Conservation (phyloP, 2,888 invertebrate species). For the Junonia oenone region DNA sequence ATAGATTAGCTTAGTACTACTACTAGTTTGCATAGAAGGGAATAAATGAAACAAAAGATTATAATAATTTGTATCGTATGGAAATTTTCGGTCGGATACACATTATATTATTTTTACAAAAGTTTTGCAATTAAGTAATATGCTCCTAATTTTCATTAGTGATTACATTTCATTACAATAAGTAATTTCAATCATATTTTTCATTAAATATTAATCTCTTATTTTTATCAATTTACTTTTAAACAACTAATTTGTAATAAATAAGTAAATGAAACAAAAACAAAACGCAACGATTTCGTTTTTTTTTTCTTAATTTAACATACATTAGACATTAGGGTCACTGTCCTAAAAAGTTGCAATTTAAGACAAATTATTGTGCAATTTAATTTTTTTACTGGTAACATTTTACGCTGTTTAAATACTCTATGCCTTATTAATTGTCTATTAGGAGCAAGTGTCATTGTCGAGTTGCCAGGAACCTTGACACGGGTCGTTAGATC, state of each 20-base stretch:
- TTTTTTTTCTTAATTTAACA: neutral
- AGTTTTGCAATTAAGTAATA: too few relatives aligned
- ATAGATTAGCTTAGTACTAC: too few relatives aligned
- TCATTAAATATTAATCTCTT: too few relatives aligned
- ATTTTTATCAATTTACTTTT: too few relatives aligned
- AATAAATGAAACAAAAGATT: too few relatives aligned
- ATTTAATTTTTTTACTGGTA: conserved; percentile 2
- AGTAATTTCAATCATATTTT: too few relatives aligned
- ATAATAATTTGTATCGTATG: neutral
- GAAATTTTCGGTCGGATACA: neutral
- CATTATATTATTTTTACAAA: too few relatives aligned
- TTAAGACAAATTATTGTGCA: conserved; percentile 3
- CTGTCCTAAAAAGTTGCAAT: conserved; percentile 5
- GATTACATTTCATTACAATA: neutral
- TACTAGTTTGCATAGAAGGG: too few relatives aligned
- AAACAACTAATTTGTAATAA: too few relatives aligned
- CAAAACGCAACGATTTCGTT: too few relatives aligned
- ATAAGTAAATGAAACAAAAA: too few relatives aligned
- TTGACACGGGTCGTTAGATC: conserved; percentile 42
- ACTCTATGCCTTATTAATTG: conserved; percentile 23
- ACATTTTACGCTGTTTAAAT: conserved; percentile 13
- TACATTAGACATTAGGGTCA: conserved; percentile 20
- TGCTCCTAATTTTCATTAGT: too few relatives aligned
- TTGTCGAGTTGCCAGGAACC: conserved; percentile 32
- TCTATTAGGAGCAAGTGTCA: conserved; percentile 32